Base-by-base conservation (phyloP, 37 sponge, comb jelly and placozoan genomes). In the Haliclona indistincta region DNA sequence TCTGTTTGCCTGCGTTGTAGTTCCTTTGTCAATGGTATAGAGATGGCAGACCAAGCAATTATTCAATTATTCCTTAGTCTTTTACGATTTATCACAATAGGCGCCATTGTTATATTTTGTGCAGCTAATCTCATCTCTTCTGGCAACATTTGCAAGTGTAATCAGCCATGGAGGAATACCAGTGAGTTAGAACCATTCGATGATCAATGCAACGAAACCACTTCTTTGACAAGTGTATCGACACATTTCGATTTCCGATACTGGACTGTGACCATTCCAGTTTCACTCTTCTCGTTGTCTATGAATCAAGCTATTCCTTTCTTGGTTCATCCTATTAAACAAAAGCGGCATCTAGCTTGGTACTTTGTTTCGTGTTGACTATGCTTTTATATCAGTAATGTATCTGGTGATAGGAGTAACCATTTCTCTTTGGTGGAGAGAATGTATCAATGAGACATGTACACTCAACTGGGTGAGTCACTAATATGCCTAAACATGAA, bases 391-490 rank as follows among this genome's bases (percentile, higher is more conserved):
- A 2, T 36, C 40, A 11, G 10, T 84, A 26, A 54, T 91, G 55
- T 95, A 95, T 71, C 19, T 87, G 60, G 38, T 68, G 22, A 56
- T 95, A 39, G 96, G 96, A 5, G 45, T 95, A 22, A 41, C 81
- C 17, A 84, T 84, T 4, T 75, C 96, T 1, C 63, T 95, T 51
- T 85, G 85, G 78, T 95, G 83, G 64, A 63, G 73, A 56, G 75
- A 44, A 1, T 25, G 30, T 23, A 66, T 85, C 4, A 76, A 82
- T 56, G 93, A 95, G 56, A 95, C 83, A 1, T 44, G 75, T 38
- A 91, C 96, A 45, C 81, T 95, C 8, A 85, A 87, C 58, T 95
- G 88, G 88, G 87, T 93, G 29, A 85, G 91, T n/a, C n/a, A n/a
- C n/a, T n/a, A n/a, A n/a, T n/a, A n/a, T n/a, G n/a, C n/a, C n/a